Conservation (phyloP, 2,888 invertebrate genomes). For the Leptinotarsa peninsularis region DNA sequence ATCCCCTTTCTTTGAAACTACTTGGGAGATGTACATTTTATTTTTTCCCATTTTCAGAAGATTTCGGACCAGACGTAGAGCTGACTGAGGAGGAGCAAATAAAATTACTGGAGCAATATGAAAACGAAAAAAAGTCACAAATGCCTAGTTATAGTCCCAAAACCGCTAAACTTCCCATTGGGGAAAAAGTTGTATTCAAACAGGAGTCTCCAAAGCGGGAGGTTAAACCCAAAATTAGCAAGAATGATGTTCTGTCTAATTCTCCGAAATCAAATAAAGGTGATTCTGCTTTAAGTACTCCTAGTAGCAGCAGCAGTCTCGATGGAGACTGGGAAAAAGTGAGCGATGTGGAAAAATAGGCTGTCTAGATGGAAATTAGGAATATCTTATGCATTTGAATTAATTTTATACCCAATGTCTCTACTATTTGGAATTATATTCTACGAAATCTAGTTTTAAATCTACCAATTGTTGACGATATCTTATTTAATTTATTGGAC, state of each 20-base stretch:
- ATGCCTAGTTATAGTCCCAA: conserved; percentile 39
- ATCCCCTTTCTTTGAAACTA: neutral
- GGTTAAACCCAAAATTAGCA: conserved; percentile 34
- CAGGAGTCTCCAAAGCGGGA: conserved; percentile 52
- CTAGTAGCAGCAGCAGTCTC: conserved; percentile 61
- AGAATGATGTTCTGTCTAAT: conserved; percentile 32
- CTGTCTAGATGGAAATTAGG: conserved; percentile 1
- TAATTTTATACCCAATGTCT: conserved; percentile 22
- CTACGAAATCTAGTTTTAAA: conserved; percentile 22
- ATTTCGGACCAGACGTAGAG: conserved; percentile 75
- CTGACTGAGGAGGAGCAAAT: conserved; percentile 79
- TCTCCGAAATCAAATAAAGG: conserved; percentile 54
- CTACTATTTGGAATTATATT: conserved; percentile 22
- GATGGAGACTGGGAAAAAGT: conserved; percentile 68
- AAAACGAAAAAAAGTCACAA: conserved; percentile 69
- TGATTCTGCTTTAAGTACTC: conserved; percentile 55
- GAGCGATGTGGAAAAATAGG: conserved; percentile 50
- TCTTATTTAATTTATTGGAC: conserved; percentile 44
- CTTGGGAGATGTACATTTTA: neutral
- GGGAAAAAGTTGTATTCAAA: conserved; percentile 44
- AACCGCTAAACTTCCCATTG: conserved; percentile 49
- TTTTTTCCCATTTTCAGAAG: conserved; percentile 67
- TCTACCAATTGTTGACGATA: conserved; percentile 34
- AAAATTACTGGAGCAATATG: conserved; percentile 76
- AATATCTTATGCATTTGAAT: conserved; percentile 11